Evolutionary conservation across 2,888 invertebrate species (phyloP).

Genomic region (Bellardia bayeri): DNA sequence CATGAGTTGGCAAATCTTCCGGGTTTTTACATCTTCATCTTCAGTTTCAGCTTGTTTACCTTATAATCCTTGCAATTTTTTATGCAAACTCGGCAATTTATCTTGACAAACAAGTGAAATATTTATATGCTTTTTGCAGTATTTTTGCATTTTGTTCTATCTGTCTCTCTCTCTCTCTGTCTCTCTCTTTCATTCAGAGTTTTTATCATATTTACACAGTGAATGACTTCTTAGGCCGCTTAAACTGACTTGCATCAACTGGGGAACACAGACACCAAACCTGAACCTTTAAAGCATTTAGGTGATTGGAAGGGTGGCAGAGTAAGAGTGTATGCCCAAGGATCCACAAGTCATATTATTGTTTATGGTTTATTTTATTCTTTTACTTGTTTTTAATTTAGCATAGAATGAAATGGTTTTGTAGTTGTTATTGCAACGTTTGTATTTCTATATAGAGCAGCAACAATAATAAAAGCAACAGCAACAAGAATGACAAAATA

Average conservation of each 20-base stretch:
- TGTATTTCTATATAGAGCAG: conserved; percentile 46
- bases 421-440: conserved; percentile 64
- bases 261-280: neutral
- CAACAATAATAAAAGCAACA: conserved; percentile 27
- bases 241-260: conserved; percentile 44
- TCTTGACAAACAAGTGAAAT: conserved; percentile 69
- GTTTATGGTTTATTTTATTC: conserved; percentile 58
- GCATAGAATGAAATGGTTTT: conserved; percentile 13
- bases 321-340: neutral
- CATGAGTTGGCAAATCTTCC: conserved; percentile 66
- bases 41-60: conserved; percentile 66
- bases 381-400: conserved; percentile 22
- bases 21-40: conserved; percentile 53
- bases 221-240: conserved; percentile 74
- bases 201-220: conserved; percentile 75
- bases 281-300: conserved; percentile 10
- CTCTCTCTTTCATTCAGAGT: conserved; percentile 10
- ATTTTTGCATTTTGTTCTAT: conserved; percentile 15
- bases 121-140: conserved; percentile 44
- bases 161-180: neutral
- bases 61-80: conserved; percentile 72
- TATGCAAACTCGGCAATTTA: conserved; percentile 72
- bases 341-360: conserved; percentile 64
- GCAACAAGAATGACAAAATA: conserved; percentile 4
- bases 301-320: neutral